These are phyloP conservation scores for Bufotes viridis DNA, from an alignment of 2,797 vertebrate species.

Conservation along the genomic window DNA sequence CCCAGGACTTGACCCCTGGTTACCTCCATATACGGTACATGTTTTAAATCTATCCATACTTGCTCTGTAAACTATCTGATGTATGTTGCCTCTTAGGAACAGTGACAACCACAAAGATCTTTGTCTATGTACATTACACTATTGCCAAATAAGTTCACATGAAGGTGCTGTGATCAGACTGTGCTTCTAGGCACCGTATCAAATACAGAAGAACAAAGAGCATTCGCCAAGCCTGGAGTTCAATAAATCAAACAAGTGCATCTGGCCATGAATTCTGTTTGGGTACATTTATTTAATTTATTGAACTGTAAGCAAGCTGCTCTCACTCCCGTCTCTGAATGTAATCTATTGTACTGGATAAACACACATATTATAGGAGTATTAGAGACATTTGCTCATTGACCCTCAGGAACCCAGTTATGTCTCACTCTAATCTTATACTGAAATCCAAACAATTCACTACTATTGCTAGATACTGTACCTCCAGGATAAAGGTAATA, in stretches of 20 bases:
- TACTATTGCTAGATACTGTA: background rate
- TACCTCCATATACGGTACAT: too few species aligned
- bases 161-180: conserved; percentile 23
- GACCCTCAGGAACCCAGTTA: background rate
- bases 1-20: too few species aligned
- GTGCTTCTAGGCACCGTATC: conserved; percentile 41
- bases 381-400: conserved; percentile 1
- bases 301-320: conserved; percentile 40
- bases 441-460: background rate
- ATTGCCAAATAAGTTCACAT: conserved; percentile 43
- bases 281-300: conserved; percentile 55
- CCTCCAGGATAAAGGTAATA: too few species aligned
- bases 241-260: conserved; percentile 55
- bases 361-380: conserved; percentile 22
- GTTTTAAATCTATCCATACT: background rate
- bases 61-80: background rate
- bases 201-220: conserved; percentile 50
- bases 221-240: conserved; percentile 25
- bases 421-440: background rate
- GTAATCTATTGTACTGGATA: conserved; percentile 31
- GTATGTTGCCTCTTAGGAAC: background rate
- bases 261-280: conserved; percentile 51
- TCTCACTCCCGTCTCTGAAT: conserved; percentile 16
- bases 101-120: background rate
- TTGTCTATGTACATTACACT: background rate